Base-by-base conservation (phyloP, 2,797 vertebrate species). In the Intellagama lesueurii region DNA sequence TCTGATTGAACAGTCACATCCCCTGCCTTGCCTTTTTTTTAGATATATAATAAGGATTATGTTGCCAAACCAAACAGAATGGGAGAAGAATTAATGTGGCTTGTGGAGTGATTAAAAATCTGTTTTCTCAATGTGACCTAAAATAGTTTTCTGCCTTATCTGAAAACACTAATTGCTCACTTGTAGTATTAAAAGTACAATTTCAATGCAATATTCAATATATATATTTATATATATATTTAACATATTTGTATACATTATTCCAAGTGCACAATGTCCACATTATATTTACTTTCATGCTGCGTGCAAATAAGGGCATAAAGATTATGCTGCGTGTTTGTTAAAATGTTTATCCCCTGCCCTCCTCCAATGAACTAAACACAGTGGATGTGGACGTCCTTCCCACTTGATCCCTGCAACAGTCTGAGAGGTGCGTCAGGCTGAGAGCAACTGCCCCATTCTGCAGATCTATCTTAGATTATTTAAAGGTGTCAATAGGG, bases 41-140 rank as follows among this genome's bases (percentile, higher is more conserved):
- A 85, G 77, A 72, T 83, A 64, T 24, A 26, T 79, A 87, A 81
- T 52, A 81, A 68, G 5, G 4, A 92, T 72, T 86, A 88, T 49
- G 79, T 11, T 81, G 75, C 64, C 83, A 77, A 94, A 92, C 47
- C 14, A 5, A 90, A 14, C 12, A 83, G 84, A 16, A 68, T 28
- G 85, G 40, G 85, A 73, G 66, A 90, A 2, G 66, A 91, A 88
- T 78, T 86, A 84, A 84, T 0, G 0, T 28, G 69, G 40, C 7
- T 90, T 90, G 82, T 73, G 2, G 22, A 35, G 1, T 68, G 6
- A 70, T 73, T 69, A 89, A 76, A 87, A 85, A 85, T 75, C 69
- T 80, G 35, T 80, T 80, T 4, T 40, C 44, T 88, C 66, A 56
- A 77, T 79, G 85, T 16, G 11, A 81, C 0, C 68, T 28, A 28